These are phyloP conservation scores for Paedocypris micromegethes DNA, from an alignment of 2,797 vertebrate genomes.

Conservation along the genomic window DNA sequence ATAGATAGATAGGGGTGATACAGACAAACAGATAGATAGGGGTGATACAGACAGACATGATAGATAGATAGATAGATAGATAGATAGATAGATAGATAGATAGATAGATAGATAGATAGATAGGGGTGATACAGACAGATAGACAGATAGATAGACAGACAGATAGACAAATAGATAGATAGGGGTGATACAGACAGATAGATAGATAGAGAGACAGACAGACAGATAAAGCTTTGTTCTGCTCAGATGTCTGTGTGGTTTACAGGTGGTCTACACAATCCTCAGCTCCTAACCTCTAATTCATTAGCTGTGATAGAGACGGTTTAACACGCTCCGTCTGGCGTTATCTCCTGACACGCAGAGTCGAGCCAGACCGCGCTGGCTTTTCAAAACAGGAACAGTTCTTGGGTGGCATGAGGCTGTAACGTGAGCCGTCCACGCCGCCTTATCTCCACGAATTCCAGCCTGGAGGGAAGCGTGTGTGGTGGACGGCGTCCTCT, in stretches of 20 bases:
- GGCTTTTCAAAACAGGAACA: conserved; percentile 55
- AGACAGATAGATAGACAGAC: no score
- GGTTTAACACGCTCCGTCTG: conserved; percentile 61
- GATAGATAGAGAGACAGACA: no score
- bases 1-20: no score
- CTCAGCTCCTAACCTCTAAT: conserved; percentile 58
- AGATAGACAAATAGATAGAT: no score
- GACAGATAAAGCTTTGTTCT: neutral
- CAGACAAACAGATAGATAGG: no score
- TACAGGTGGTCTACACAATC: conserved; percentile 52
- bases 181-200: no score
- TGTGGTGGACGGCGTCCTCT: conserved; percentile 44
- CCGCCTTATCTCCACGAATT: conserved; percentile 55
- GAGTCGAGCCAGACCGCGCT: conserved; percentile 33
- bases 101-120: no score
- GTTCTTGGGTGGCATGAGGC: conserved; percentile 56
- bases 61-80: no score
- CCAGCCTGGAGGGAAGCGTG: conserved; percentile 56
- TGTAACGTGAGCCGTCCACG: conserved; percentile 46
- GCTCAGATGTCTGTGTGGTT: conserved; percentile 18
- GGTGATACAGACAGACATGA: no score
- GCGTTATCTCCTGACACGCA: conserved; percentile 43
- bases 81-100: no score
- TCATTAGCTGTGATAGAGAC: conserved; percentile 69
- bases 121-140: no score